Evolutionary conservation across 1,140 invertebrate genomes (phyloP).

Genomic region (Hyposmocoma kahamanoa): DNA sequence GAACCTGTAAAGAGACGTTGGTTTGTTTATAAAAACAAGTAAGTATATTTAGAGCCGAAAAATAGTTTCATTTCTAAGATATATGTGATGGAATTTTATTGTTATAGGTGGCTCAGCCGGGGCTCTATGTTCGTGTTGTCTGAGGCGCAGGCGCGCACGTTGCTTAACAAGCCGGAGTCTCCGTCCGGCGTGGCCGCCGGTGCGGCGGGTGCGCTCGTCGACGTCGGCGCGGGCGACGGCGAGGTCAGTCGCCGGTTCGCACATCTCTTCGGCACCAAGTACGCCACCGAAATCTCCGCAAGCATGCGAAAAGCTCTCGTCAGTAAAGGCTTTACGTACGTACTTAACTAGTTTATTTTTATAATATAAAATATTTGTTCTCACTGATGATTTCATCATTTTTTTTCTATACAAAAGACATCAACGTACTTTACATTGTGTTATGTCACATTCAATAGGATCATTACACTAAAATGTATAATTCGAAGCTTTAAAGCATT

Average conservation of each 20-base stretch:
- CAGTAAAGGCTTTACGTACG: conserved; percentile 84
- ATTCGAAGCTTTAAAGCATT: no score
- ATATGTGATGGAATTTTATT: background rate
- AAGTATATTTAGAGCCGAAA: no score
- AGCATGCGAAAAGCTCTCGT: conserved; percentile 85
- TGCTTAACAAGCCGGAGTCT: conserved; percentile 64
- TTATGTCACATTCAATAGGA: no score
- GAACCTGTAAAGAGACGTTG: no score
- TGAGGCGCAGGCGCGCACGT: conserved; percentile 79
- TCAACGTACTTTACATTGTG: background rate
- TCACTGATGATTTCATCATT: no score
- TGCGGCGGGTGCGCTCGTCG: conserved; percentile 78
- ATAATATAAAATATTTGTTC: no score
- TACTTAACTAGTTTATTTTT: conserved; percentile 14
- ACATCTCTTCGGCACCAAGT: conserved; percentile 81
- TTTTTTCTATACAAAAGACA: background rate
- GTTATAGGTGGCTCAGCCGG: conserved; percentile 82
- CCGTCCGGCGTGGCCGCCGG: conserved; percentile 27
- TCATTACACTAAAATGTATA: no score
- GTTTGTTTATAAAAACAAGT: no score
- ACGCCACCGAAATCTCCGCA: conserved; percentile 90
- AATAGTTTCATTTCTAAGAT: no score
- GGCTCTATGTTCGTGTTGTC: conserved; percentile 97
- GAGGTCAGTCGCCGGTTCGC: conserved; percentile 84
- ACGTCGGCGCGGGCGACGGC: conserved; percentile 95